Evolutionary conservation across 2,797 vertebrate species (phyloP), one percentile per base, ranked within the genome.

Genomic region (Spizella passerina): DNA sequence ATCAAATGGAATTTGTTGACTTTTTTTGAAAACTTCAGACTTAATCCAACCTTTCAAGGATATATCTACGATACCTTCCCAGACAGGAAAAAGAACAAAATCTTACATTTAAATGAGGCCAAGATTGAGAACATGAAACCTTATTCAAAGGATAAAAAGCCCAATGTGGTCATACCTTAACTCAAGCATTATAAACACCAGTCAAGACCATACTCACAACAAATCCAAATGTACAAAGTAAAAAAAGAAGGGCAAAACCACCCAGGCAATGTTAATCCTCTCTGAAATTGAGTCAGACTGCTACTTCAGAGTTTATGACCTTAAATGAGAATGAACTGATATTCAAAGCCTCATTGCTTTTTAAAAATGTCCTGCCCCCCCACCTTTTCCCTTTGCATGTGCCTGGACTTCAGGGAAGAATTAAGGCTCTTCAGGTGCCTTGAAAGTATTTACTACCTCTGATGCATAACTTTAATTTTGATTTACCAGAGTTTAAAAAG

Each of bases 401-500:
- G 29, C 50, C 63, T 82, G 70, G 34, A 66, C 30, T 73, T 90
- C 15, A 65, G 79, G 68, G 65, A 85, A 87, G 65, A 91, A 77
- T 78, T 65, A 85, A 90, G 39, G 21, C 8, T 82, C 43, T 85
- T 96, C n/a, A 53, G 55, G 76, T 92, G 36, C 32, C 65, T 78
- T 75, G 27, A 70, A 85, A 82, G 13, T 73, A 65, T 86, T 95
- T 88, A 43, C 30, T 87, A 19, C 50, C 12, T 85, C 50, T 44
- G 57, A 94, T 29, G 5, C 6, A 53, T 29, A 85, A 68, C 32
- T 71, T 89, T 47, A 82, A 82, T 66, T 94, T 87, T 71, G 53
- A 86, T 93, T 92, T 94, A 78, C 26, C n/a, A 30, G 64, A 34
- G 50, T 91, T 82, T 85, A 68, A 77, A 93, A 88, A 53, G 34